Evolutionary conservation across 2,113 vertebrate species (phyloP).

Genomic region (Ahaetulla prasina): DNA sequence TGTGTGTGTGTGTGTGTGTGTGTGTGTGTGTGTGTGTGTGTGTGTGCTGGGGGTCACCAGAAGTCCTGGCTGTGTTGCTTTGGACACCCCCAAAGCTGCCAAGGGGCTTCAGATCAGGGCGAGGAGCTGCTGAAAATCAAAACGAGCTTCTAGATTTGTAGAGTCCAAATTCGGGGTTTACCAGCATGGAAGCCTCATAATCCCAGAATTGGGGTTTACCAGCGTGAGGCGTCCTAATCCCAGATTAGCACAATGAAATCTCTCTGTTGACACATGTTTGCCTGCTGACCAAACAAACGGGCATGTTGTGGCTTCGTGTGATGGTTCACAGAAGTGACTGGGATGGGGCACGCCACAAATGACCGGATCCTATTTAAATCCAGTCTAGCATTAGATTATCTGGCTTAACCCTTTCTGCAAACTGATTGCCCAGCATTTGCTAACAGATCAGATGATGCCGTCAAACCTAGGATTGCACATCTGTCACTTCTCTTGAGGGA

Average conservation of each 20-base stretch:
- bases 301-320: neutral
- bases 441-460: neutral
- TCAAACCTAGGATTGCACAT: no score
- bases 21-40: neutral
- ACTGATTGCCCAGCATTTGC: neutral
- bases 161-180: neutral
- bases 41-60: neutral
- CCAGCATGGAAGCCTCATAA: neutral
- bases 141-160: neutral
- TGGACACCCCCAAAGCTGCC: neutral
- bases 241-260: neutral
- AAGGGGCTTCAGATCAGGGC: neutral
- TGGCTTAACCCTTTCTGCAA: neutral
- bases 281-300: neutral
- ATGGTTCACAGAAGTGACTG: neutral
- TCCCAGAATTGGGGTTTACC: neutral
- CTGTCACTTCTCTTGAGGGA: no score
- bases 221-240: neutral
- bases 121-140: neutral
- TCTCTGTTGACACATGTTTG: neutral
- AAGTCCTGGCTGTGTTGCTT: neutral
- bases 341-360: neutral
- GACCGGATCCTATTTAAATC: neutral
- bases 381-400: neutral
- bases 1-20: neutral